Base-by-base conservation (phyloP, 2,888 invertebrate species). In the Rhagophthalmus giganteus region DNA sequence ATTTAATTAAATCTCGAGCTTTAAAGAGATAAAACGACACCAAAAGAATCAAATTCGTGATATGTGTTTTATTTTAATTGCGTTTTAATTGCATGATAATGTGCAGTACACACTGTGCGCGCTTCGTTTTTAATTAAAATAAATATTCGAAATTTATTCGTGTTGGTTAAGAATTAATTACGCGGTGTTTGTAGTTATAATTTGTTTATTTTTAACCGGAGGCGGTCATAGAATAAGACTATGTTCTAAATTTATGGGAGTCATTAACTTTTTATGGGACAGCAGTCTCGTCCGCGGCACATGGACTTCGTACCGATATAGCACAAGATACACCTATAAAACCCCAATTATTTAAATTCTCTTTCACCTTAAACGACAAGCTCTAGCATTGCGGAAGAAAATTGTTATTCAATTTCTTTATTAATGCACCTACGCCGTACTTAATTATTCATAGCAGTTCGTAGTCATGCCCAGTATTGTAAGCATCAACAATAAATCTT, bases 261-360 rank as follows among this genome's bases (percentile, higher is more conserved):
- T 49, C 54, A 54, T 54, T 54, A 54, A 54, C 39, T 49, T 44
- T 54, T 54, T 54, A 54, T 54, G 42, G 49, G 54, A 54, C 49
- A 49, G 45, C 54, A 49, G 27, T 37, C 27, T 40, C 40, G 46
- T 35, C 54, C 48, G 32, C 24, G 12, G 44, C 12, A 27, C 38
- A 38, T 38, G 12, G 5, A 25, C 24, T 35, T 40, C 33, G 15
- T 14, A 35, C 35, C 34, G 39, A 51, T 51, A 45, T 34, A 28
- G 45, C 51, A 49, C 38, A 35, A 50, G 25, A 26, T 33, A 39
- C 46, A 39, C 16, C 39, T 27, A 44, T 50, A 24, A 50, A 40
- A 46, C 39, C 26, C 39, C 38, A 51, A 51, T 45, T 45, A 40
- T 38, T 34, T 10, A 14, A n/a, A 13, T 25, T 37, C 10, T 16